Evolutionary conservation across 2,888 invertebrate genomes (phyloP), one percentile per base, ranked within the genome.

Genomic region (Chironomus tentans): DNA sequence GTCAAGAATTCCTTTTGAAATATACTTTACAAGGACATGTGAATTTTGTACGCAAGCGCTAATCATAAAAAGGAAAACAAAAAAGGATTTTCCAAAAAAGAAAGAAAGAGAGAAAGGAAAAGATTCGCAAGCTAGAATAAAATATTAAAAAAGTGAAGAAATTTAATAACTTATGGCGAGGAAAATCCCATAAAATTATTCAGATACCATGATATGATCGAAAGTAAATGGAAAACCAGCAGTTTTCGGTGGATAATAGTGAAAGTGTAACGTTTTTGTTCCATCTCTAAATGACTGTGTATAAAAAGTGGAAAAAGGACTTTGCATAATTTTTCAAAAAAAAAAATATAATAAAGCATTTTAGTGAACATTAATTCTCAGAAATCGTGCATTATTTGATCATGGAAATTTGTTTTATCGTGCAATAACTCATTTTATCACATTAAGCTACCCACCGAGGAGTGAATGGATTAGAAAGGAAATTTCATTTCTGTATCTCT

Each of bases 191-290:
- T 13, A 65, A 65, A 65, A 65, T 21, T 65, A 12, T 12, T 24
- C 13, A 21, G 21, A 18, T 3, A 65, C 5, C 21, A 22, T 65
- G 65, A 24, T 13, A 24, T 65, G 65, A 65, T 65, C 13, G n/a
- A 28, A 10, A n/a, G 10, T 68, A 28, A 15, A 68, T 68, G 68
- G 68, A 68, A 68, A 68, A 38, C n/a, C 68, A 68, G 18, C 38
- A 68, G 46, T n/a, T 68, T 15, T n/a, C 68, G 15, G 68, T 68
- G 68, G 68, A 68, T 10, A 65, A 65, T 68, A 68, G 68, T 68
- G 68, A 68, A 46, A 68, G 38, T 68, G 68, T 68, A 68, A 68
- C 13, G 24, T 65, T 68, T 68, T 68, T 46, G 68, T 68, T 68
- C 46, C 68, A 65, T 22, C 65, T 38, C 7, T n/a, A 56, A 15